Evolutionary conservation across 2,113 vertebrate genomes (phyloP), one percentile per base, ranked within the genome.

Genomic region (Rhineura floridana): DNA sequence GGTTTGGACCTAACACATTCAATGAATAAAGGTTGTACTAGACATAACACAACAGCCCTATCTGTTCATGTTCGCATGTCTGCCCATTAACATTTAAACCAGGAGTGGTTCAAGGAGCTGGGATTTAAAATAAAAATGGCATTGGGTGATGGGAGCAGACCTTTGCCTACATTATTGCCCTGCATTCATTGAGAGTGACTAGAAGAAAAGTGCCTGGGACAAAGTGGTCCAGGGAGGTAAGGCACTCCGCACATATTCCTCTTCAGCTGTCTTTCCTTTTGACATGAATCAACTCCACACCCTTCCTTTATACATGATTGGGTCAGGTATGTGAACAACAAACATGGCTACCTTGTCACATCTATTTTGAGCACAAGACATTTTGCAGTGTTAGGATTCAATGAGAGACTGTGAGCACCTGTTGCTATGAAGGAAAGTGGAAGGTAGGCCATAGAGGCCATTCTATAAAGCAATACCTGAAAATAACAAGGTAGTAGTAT

Each of bases 401-500:
- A 62, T 65, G 87, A 72, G 5, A 28, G 2, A 85, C 36, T 0
- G 0, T 88, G 55, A 11, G 62, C 1, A 0, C 4, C 44, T 5
- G 6, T 59, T 30, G 28, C 30, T 63, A 44, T 33, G 0, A 0
- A 84, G 3, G 67, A 88, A 3, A 23, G 82, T 33, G 82, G 6
- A 87, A n/a, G 79, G 25, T 0, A 75, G 2, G 4, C 87, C 55
- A 4, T 11, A 83, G 65, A 19, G 4, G 1, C 8, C 44, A 25
- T 42, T 84, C n/a, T 42, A 46, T 44, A 36, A 52, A 80, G 1
- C 48, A 84, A 87, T 50, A 81, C 67, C 67, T 79, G 59, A 84
- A 90, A 89, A 87, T 79, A 86, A 81, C 12, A 89, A 52, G 23
- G 23, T 25, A 79, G 39, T 48, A 85, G 81, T 70, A 89, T 21